A percentile compares a stretch with the other conserved stretches of the same genome.
Evolutionary conservation across 2,888 invertebrate genomes (phyloP).

Genomic region (Stenodera caucasica): DNA sequence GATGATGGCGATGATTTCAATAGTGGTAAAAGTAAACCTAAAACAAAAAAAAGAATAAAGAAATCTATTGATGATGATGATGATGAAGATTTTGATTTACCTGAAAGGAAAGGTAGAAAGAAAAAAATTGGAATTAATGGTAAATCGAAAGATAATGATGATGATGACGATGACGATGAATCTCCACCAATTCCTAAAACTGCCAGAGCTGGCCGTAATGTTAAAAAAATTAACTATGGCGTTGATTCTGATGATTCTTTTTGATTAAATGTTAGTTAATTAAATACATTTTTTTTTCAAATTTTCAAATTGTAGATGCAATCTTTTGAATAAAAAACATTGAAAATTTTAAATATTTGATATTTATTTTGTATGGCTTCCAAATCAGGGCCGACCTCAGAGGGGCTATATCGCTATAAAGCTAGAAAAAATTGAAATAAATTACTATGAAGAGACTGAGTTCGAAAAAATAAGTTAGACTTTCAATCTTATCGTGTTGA

Average conservation of each 20-base stretch:
- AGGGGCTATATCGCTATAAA: too few relatives aligned
- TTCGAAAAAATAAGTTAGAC: too few relatives aligned
- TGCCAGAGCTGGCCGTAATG: slow-evolving; percentile 42
- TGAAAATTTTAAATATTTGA: too few relatives aligned
- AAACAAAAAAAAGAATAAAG: slow-evolving; percentile 11
- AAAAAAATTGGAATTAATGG: slow-evolving; percentile 2
- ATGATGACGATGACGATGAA: slow-evolving; percentile 21
- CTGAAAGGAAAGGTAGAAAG: slow-evolving; percentile 10
- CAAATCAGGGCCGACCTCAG: too few relatives aligned
- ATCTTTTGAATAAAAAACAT: too few relatives aligned
- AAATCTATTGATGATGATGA: slow-evolving; percentile 10
- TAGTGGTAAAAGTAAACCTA: slow-evolving; percentile 9
- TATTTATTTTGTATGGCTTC: too few relatives aligned
- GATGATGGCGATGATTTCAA: background rate
- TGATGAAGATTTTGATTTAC: slow-evolving; percentile 10
- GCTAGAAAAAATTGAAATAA: too few relatives aligned
- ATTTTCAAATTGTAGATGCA: too few relatives aligned
- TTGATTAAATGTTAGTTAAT: background rate
- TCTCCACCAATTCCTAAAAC: slow-evolving; percentile 35
- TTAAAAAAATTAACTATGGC: slow-evolving; percentile 49
- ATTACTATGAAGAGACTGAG: too few relatives aligned
- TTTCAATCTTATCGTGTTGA: too few relatives aligned
- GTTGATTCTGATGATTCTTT: slow-evolving; percentile 53
- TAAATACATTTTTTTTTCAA: background rate
- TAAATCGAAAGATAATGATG: slow-evolving; percentile 14